Percentiles rank a stretch among this genome's conserved stretches.
Evolutionary conservation across 53 echinoderm and acorn worm genomes (phyloP).

Genomic region (Pentamera pediparva): DNA sequence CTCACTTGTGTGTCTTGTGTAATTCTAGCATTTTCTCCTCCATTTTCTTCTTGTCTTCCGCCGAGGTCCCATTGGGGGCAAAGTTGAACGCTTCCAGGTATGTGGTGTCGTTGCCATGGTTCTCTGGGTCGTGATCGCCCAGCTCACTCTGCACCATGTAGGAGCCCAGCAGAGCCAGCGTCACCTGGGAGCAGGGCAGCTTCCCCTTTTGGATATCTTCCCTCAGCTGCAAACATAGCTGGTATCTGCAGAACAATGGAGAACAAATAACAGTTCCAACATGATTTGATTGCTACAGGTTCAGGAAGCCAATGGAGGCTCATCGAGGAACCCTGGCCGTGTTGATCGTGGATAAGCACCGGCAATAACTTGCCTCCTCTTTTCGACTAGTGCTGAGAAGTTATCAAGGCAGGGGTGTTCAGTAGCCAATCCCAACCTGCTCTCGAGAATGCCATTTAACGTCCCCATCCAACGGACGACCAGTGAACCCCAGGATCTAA

Average conservation of each 20-base stretch:
- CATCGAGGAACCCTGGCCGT: too few relatives aligned
- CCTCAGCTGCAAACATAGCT: slow-evolving; percentile 83
- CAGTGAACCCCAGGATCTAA: too few relatives aligned
- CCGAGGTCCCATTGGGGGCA: slow-evolving; percentile 60
- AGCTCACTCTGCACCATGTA: slow-evolving; percentile 93
- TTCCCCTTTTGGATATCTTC: slow-evolving; percentile 95
- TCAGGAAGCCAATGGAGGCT: too few relatives aligned
- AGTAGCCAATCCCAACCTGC: too few relatives aligned
- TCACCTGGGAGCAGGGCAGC: slow-evolving; percentile 92
- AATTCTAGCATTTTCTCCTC: slow-evolving; percentile 96
- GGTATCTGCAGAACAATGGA: slow-evolving; percentile 67
- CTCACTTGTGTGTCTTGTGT: slow-evolving; percentile 98
- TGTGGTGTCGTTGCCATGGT: slow-evolving; percentile 69
- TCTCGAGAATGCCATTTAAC: too few relatives aligned
- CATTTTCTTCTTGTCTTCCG: slow-evolving; percentile 46
- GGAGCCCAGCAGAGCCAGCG: slow-evolving; percentile 93
- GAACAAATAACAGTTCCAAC: background rate
- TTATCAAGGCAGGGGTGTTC: too few relatives aligned
- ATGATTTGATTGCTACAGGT: background rate
- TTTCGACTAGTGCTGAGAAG: too few relatives aligned
- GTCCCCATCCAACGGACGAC: too few relatives aligned
- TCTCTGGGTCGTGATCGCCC: slow-evolving; percentile 88
- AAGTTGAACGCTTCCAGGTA: slow-evolving; percentile 83
- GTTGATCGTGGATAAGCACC: too few relatives aligned
- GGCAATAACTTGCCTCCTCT: too few relatives aligned